Base-by-base conservation (phyloP, 2,113 vertebrate species). In the Papio anubis region DNA sequence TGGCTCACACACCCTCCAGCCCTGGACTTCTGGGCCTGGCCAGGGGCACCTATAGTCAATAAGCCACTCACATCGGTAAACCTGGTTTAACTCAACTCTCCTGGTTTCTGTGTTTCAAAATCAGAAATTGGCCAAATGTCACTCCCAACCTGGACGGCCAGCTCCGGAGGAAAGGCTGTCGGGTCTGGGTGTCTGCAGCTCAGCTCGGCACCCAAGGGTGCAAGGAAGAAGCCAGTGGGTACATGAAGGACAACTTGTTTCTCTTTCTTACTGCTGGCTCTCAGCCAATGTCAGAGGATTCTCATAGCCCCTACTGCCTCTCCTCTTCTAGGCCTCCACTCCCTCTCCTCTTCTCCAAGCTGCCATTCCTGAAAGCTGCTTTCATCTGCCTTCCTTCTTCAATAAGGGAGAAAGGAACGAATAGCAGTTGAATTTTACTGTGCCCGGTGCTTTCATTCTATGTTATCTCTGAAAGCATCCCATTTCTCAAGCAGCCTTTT, bases 271-370 rank as follows among this genome's bases (percentile, higher is more conserved):
- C 11, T 43, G 12, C 35, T 14, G 9, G 7, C 0, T n/a, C 23
- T 43, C 32, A 18, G 10, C n/a, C n/a, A 0, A 0, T 0, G 0
- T 18, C 20, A 18, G 40, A n/a, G 20, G 45, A 1, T 7, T 2
- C 12, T 8, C 6, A 64, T 11, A 8, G 45, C 23, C 18, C 40
- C 13, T 8, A 0, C 40, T 2, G n/a, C 25, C 30, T 25, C 45
- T 72, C 32, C 4, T 2, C n/a, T 14, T 17, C 64, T 32, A 55
- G 52, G 38, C 18, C 18, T 40, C 13, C 8, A 0, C 43, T 2
- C 52, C 25, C 17, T 27, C 45, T 64, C 32, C 4, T 1, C n/a
- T 14, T 17, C 64, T 32, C 25, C n/a, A 3, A 50, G 11, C 10
- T 1, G 5, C 32, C 55, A 1, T 6, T 55, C 43, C 79, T 38